Conservation (phyloP, 2,797 vertebrate genomes). For the Amblyraja radiata region DNA sequence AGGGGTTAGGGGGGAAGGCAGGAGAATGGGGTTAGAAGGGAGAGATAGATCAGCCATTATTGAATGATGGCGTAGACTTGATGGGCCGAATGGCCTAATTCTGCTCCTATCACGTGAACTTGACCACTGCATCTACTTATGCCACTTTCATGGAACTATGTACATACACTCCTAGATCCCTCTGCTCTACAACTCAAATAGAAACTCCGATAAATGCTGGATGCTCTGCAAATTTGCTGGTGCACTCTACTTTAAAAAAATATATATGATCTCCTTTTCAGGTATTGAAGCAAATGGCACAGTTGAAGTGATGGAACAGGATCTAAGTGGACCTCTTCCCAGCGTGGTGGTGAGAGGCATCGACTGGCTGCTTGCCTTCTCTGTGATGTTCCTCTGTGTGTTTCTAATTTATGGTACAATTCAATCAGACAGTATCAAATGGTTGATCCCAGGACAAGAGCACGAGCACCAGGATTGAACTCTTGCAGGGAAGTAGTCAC, state of each 20-base stretch:
- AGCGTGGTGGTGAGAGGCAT: slow-evolving; percentile 73
- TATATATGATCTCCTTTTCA: slow-evolving; percentile 45
- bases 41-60: too few species aligned
- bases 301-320: slow-evolving; percentile 64
- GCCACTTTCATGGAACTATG: too few species aligned
- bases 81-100: too few species aligned
- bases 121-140: too few species aligned
- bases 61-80: too few species aligned
- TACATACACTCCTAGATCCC: too few species aligned
- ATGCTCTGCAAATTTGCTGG: not conserved
- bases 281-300: slow-evolving; percentile 75
- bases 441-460: slow-evolving; percentile 90
- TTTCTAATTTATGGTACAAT: slow-evolving; percentile 81
- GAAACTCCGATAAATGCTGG: not conserved
- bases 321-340: slow-evolving; percentile 74
- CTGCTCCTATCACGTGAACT: too few species aligned
- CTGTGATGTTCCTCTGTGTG: slow-evolving; percentile 77
- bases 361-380: slow-evolving; percentile 94
- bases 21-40: too few species aligned
- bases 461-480: slow-evolving; percentile 85
- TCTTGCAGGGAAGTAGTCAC: not conserved
- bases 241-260: not conserved
- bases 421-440: slow-evolving; percentile 82
- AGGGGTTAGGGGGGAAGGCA: too few species aligned
- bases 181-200: too few species aligned